These are phyloP conservation scores for Caenorhabditis panamensis DNA, from an alignment of 2,888 invertebrate genomes.

Conservation along the genomic window DNA sequence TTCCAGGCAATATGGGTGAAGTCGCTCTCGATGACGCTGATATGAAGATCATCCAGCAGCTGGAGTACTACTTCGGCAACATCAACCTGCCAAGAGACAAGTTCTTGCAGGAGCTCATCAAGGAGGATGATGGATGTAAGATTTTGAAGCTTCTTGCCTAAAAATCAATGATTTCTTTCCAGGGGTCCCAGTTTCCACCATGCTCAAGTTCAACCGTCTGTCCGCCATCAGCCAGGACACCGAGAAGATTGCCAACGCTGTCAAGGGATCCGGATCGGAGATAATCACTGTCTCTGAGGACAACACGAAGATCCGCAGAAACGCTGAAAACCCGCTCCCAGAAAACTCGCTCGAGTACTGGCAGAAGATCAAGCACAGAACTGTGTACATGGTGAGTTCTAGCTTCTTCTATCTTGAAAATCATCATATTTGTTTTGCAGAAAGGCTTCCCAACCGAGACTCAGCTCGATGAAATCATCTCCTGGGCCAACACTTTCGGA, in stretches of 20 bases:
- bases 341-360: conserved; percentile 90
- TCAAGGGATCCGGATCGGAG: conserved; percentile 84
- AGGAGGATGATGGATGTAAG: conserved; percentile 87
- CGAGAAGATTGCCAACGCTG: conserved; percentile 87
- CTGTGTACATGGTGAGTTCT: conserved; percentile 86
- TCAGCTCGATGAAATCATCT: conserved; percentile 86
- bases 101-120: conserved; percentile 91
- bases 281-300: conserved; percentile 84
- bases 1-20: conserved; percentile 35
- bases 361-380: conserved; percentile 87
- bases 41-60: conserved; percentile 50
- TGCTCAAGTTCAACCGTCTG: conserved; percentile 92
- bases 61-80: conserved; percentile 89
- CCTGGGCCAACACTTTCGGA: conserved; percentile 87
- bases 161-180: conserved; percentile 57
- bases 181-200: conserved; percentile 90
- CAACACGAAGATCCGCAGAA: conserved; percentile 87
- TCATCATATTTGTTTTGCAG: conserved; percentile 83
- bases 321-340: conserved; percentile 88
- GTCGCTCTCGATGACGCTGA: conserved; percentile 39
- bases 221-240: conserved; percentile 85
- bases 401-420: background rate
- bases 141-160: conserved; percentile 30
- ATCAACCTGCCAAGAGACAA: conserved; percentile 93
- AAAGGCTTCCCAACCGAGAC: conserved; percentile 84